phyloP scores from a whole-genome alignment of 2,888 invertebrate species.

The Trichogramma dendrolimi region DNA sequence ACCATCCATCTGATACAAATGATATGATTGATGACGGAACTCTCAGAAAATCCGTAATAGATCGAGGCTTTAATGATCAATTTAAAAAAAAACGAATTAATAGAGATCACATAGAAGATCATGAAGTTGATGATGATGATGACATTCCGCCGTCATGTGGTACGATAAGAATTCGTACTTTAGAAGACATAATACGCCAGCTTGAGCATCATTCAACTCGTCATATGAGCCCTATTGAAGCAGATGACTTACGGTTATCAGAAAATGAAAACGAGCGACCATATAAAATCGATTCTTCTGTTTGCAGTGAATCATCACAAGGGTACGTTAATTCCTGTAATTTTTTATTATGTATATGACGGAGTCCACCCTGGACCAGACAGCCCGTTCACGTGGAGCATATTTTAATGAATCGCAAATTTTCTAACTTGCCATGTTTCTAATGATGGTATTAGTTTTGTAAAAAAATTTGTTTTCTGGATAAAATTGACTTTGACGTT shows the following conservation, averaged over 20 bases:
- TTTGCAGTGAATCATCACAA: conserved; percentile 71
- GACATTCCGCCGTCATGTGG: conserved; percentile 74
- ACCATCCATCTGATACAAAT: conserved; percentile 63
- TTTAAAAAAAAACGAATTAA: conserved; percentile 60
- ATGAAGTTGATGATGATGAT: conserved; percentile 63
- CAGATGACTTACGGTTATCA: conserved; percentile 84
- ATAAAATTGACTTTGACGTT: too few species aligned
- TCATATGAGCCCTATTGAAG: conserved; percentile 87
- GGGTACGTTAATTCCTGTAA: conserved; percentile 57
- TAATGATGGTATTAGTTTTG: too few species aligned
- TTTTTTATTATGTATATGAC: neutral
- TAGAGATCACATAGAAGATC: conserved; percentile 63
- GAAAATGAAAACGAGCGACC: conserved; percentile 87
- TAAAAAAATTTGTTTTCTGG: too few species aligned
- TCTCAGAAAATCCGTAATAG: conserved; percentile 65
- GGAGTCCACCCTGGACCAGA: too few species aligned
- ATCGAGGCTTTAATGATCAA: conserved; percentile 59
- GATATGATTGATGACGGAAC: conserved; percentile 67
- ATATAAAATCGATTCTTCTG: conserved; percentile 74
- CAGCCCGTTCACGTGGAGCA: too few species aligned
- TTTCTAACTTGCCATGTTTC: too few species aligned
- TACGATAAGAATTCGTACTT: conserved; percentile 83
- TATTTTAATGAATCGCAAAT: too few species aligned
- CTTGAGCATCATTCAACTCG: conserved; percentile 80
- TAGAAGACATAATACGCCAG: conserved; percentile 86